Base-by-base conservation (phyloP, 1,140 invertebrate genomes). In the Drosophila oshimai region DNA sequence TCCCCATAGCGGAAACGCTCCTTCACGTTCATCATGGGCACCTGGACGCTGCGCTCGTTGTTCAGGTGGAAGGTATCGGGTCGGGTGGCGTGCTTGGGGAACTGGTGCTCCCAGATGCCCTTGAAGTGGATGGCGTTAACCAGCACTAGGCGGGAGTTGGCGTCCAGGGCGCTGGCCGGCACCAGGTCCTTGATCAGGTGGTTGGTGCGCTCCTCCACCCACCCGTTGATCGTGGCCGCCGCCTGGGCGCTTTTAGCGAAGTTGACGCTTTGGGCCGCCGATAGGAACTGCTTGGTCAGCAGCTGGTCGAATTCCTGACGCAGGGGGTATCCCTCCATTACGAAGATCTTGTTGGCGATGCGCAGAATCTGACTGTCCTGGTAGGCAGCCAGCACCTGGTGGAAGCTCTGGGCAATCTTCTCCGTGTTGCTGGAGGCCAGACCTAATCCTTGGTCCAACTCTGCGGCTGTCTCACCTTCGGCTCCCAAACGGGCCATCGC, bases 91-190 rank as follows among this genome's bases (percentile, higher is more conserved):
- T 28, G 7, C 50, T 64, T 50, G 2, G 51, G 46, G 36, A 90
- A 91, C 34, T 67, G 31, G 41, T 88, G 67, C 22, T 51, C 34
- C 89, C 90, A 91, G n/a, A 58, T 72, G 34, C 90, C 89, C 34
- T 90, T 90, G 37, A 95, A 95, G 78, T 95, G 94, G 22, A 95
- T 91, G 2, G 94, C 94, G 86, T 95, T 95, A 1, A 93, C 90
- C 6, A 95, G 88, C 6, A 95, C 91, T 47, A 95, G 54, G 15
- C 39, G 90, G 72, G 91, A 92, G 2, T 74, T 18, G 0, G 9
- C 6, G 45, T 61, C 37, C 1, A 93, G 39, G 1, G 71, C 73
- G 41, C 49, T 90, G 22, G 89, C 6, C 1, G 75, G 12, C 10
- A 95, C 65, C 1, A 95, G 77, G 65, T 94, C 70, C 41, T 91